Base-by-base conservation (phyloP, 2,113 vertebrate genomes). In the Carlito syrichta region DNA sequence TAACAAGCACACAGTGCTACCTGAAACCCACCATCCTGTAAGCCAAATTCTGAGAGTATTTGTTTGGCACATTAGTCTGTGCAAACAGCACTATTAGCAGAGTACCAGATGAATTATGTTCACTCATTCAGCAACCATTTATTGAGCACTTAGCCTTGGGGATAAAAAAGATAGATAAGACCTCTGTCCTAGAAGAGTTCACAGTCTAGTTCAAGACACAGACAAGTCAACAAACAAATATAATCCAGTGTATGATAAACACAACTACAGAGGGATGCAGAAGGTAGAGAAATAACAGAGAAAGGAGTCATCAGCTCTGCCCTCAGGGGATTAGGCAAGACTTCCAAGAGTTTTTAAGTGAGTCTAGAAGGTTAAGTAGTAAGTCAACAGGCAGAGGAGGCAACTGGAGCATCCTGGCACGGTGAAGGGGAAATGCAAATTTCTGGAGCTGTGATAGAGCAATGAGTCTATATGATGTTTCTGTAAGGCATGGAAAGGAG, bases 151-250 rank as follows among this genome's bases (percentile, higher is more conserved):
- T 86, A 62, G 92, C 79, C 62, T 73, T n/a, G 68, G 45, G 8
- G 45, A n/a, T 38, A 77, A 91, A 43, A 87, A 32, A 58, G 78
- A 91, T 43, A 90, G 43, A 22, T 48, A 76, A 74, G 76, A 76
- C 69, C 45, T 81, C 94, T 77, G 54, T 62, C 76, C 69, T 86
- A 17, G 84, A 91, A 91, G 50, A 56, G 45, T 79, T 85, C 69
- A 78, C 5, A 56, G 92, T 81, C 95, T 84, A 78, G 94, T 73
- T 91, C n/a, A 77, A 86, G 82, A 68, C 30, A 63, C 40, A 91
- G 79, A 90, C 35, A 25, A 12, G 48, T 40, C 87, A 93, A 82
- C 79, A 96, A 96, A 12, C 32, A 79, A 58, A 40, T 62, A 84
- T 25, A 84, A 87, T 38, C 40, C 63, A 73, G 52, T 5, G n/a